Evolutionary conservation across 1,140 invertebrate species (phyloP).

Genomic region (Lepidurus arcticus): DNA sequence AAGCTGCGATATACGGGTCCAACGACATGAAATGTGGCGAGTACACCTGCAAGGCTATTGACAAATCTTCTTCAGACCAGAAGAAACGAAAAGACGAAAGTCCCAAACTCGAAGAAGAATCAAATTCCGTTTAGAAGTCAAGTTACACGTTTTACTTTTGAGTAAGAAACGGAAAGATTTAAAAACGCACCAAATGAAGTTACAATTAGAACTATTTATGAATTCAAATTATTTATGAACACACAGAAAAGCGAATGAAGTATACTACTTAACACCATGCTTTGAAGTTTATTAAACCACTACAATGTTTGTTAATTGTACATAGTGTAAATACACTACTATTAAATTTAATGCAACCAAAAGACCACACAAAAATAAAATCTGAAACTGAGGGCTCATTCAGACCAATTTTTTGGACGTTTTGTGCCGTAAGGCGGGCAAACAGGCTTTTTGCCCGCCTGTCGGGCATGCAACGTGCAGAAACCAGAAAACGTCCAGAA

Average conservation of each 20-base stretch:
- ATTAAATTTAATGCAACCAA: not conserved
- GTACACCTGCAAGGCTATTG: conserved; percentile 23
- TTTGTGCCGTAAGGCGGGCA: too few relatives aligned
- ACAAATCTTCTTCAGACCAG: not conserved
- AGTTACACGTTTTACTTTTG: not conserved
- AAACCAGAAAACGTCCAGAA: too few relatives aligned
- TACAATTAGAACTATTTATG: not conserved
- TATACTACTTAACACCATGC: not conserved
- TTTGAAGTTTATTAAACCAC: not conserved
- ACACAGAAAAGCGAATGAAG: not conserved
- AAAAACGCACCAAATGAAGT: not conserved
- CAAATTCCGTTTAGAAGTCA: not conserved
- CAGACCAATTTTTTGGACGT: too few relatives aligned
- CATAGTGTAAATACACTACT: conserved; percentile 22
- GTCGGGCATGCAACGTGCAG: too few relatives aligned
- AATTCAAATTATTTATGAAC: conserved; percentile 4
- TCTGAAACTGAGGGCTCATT: not conserved
- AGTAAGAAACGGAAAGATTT: too few relatives aligned
- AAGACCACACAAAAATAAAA: not conserved
- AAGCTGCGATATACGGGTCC: conserved; percentile 27
- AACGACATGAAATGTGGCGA: conserved; percentile 20
- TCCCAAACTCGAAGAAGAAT: not conserved
- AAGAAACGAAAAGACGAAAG: not conserved
- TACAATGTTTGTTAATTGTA: not conserved
- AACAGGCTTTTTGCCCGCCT: too few relatives aligned